phyloP scores from a whole-genome alignment of 2,888 invertebrate genomes.

The Leptinotarsa tumamoca region DNA sequence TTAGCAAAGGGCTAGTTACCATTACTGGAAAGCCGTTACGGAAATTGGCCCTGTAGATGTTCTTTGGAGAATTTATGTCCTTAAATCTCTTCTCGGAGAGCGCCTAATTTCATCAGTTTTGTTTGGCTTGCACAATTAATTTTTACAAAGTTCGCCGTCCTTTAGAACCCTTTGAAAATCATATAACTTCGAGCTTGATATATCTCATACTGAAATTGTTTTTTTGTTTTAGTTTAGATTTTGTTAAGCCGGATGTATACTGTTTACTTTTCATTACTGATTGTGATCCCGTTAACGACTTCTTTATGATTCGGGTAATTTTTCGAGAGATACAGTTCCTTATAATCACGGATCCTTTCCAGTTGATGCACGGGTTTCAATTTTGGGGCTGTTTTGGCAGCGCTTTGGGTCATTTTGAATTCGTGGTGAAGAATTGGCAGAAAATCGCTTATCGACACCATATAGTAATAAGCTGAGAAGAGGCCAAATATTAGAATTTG shows the following conservation, averaged over 20 bases:
- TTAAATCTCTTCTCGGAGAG: background rate
- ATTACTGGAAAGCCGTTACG: background rate
- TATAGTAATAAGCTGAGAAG: too few species aligned
- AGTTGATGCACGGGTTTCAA: background rate
- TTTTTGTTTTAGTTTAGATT: background rate
- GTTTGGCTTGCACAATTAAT: background rate
- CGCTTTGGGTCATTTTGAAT: too few species aligned
- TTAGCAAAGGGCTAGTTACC: too few species aligned
- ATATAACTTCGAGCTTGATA: background rate
- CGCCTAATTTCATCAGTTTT: constrained; percentile 2
- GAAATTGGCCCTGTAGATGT: background rate
- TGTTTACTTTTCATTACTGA: constrained; percentile 1
- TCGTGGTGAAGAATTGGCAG: too few species aligned
- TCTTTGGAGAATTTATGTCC: background rate
- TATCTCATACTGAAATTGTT: background rate
- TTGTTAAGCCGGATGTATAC: background rate
- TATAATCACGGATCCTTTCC: background rate
- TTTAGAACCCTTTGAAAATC: background rate
- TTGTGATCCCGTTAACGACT: background rate
- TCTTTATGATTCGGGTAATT: background rate
- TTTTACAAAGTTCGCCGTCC: background rate
- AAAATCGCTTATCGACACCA: too few species aligned
- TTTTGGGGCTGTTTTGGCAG: too few species aligned
- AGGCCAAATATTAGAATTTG: too few species aligned
- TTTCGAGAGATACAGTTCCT: background rate